Evolutionary conservation across 2,113 vertebrate species (phyloP), one percentile per base, ranked within the genome.

Genomic region (Callopanchax toddi): DNA sequence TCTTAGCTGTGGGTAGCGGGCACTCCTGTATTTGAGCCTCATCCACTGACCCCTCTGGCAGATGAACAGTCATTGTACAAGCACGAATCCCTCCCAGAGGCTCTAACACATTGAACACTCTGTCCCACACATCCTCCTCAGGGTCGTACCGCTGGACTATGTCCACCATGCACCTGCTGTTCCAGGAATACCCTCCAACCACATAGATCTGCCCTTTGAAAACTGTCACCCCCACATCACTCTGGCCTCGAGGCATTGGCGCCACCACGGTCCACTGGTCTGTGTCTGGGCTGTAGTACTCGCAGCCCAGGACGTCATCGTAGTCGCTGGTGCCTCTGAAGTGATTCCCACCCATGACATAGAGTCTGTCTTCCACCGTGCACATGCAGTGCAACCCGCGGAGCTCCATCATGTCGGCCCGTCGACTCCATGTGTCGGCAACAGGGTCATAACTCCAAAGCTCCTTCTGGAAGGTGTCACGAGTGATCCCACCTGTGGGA

Each of bases 381-480:
- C 92, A 94, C 93, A 94, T 94, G 86, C 93, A 93, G 81, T 94
- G 93, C 1, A 93, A 90, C 16, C 93, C 93, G 0, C 93, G 91
- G 2, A 93, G 89, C 36, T 93, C 92, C 37, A 23, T 83, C 93
- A 94, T 94, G 87, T 93, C 90, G 0, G 91, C 87, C 8, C 87
- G 79, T 0, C 73, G 89, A 12, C 73, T 85, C 93, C 93, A 94
- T 0, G 45, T n/a, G 82, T 93, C 84, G 0, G 42, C 23, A 0
- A 54, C 67, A 0, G 93, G 91, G 43, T 93, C 54, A 26, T 93
- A 93, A 25, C 90, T 87, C 70, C 86, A 91, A 6, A 93, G 84
- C 67, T 93, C 90, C 62, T 91, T 93, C 85, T 94, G 93, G 88
- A 94, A 93, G 11, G 90, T 91, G 83, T 94, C 93, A 4, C 87